Evolutionary conservation across 2,113 vertebrate genomes (phyloP), one percentile per base, ranked within the genome.

Genomic region (Rhinoderma darwinii): DNA sequence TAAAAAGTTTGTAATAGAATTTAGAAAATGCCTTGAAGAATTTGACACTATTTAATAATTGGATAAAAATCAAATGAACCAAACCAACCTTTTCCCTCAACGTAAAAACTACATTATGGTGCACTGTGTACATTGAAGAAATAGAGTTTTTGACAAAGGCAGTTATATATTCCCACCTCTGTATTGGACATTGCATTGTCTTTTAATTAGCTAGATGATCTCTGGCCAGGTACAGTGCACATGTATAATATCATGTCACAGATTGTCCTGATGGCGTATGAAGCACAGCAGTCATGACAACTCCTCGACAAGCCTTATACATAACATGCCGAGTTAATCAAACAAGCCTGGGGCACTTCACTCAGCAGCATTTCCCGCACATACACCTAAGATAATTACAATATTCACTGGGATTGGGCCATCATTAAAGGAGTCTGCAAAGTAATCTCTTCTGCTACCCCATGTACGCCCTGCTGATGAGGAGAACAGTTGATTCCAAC

Each of bases 351-450:
- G 39, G 74, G 84, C 73, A 61, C 83, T 44, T 84, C 51, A 75
- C 39, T 61, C 54, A 43, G 73, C 25, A 25, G 43, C 32, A 25
- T 56, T 74, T n/a, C 44, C 41, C 32, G 7, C 54, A 11, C 30
- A 72, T 54, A 44, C 44, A 72, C 75, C 76, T 72, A n/a, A 80
- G 76, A 61, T 86, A 86, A 86, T 79, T 86, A 80, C 63, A 70
- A 76, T 56, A 77, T 72, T 86, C 76, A 86, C 32, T 56, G 14
- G 30, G 44, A 79, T 68, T 72, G 76, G 74, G 84, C 30, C 76
- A 86, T 68, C 75, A 86, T 86, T 86, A 86, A 54, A 77, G 32
- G 37, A 68, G 43, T 70, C 84, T 86, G 84, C 47, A 79, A 51
- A 79, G 59, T 54, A 79, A 70, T 86, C 14, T 72, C 30, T 66